Percentiles rank a stretch among this genome's conserved stretches.
Evolutionary conservation across 1,140 invertebrate species (phyloP).

Genomic region (Caenorhabditis latens): DNA sequence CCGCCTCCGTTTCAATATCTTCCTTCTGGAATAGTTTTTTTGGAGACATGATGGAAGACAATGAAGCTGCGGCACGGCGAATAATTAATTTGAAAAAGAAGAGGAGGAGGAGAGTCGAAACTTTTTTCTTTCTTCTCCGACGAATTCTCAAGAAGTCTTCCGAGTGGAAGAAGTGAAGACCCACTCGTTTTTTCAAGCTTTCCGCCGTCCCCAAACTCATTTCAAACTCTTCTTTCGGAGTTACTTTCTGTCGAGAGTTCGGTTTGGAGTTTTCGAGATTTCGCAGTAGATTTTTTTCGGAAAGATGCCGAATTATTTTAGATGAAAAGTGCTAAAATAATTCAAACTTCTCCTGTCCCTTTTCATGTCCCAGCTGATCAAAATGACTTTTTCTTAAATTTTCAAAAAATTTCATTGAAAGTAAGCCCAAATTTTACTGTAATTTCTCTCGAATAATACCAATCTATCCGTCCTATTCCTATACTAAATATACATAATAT

Average conservation of each 20-base stretch:
- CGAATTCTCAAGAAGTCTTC: constrained; percentile 50
- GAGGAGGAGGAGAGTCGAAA: background rate
- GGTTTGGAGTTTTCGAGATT: background rate
- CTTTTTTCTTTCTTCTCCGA: background rate
- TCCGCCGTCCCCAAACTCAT: background rate
- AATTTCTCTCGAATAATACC: too few relatives aligned
- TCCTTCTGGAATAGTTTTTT: constrained; percentile 35
- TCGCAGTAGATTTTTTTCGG: background rate
- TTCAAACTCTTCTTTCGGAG: background rate
- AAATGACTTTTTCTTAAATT: too few relatives aligned
- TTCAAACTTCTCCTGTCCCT: too few relatives aligned
- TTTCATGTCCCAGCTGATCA: too few relatives aligned
- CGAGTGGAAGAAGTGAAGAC: background rate
- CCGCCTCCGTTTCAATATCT: background rate
- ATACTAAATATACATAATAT: background rate
- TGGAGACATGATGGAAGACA: constrained; percentile 51
- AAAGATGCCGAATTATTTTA: too few relatives aligned
- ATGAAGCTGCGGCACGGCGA: constrained; percentile 41
- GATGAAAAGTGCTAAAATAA: too few relatives aligned
- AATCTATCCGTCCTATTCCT: too few relatives aligned
- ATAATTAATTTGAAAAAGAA: constrained; percentile 45
- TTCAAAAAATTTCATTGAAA: too few relatives aligned
- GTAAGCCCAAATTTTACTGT: too few relatives aligned
- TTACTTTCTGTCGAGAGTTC: background rate
- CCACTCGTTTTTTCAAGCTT: constrained; percentile 11